Evolutionary conservation across 2,797 vertebrate species (phyloP), one percentile per base, ranked within the genome.

Genomic region (Clarias platycephalus): DNA sequence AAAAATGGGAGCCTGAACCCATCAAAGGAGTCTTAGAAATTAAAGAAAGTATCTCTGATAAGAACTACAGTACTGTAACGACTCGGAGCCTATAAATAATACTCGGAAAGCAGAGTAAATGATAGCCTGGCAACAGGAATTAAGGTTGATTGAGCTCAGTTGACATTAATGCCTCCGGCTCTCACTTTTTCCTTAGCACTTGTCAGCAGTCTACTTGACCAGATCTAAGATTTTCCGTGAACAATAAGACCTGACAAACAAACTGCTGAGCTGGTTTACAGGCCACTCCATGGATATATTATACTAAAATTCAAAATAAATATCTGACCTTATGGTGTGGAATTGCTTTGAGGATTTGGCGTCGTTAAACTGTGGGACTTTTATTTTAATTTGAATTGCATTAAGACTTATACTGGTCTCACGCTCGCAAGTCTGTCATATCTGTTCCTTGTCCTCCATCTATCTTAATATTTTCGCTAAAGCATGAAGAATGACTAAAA

Each of bases 401-500:
- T 44, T 68, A 76, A 70, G 31, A n/a, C 37, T 12, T 49, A 83
- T 74, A 83, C 77, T 40, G 40, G 49, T 72, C 63, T 81, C 37
- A 57, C 70, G 55, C 44, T 87, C 75, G 28, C 75, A 84, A 80
- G 84, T 66, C 86, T 87, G 86, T 83, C 83, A 86, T 81, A 89
- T 83, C 76, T 49, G 58, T 67, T 86, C 77, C 60, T 75, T 7
- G 5, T 62, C 82, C 62, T 86, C 67, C 87, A 89, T 90, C 88
- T 88, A 85, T 90, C 88, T 86, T 84, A 83, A 88, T 87, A 86
- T 86, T 82, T 71, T 63, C 72, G 84, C 83, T 71, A 87, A 80
- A 87, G 64, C 86, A 89, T 88, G 64, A 78, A 81, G 83, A 81
- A 88, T 83, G 87, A 83, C 86, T 85, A 84, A 90, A 90, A 86